Evolutionary conservation across 2,797 vertebrate genomes (phyloP), one percentile per base, ranked within the genome.

Genomic region (Remorina albescens): DNA sequence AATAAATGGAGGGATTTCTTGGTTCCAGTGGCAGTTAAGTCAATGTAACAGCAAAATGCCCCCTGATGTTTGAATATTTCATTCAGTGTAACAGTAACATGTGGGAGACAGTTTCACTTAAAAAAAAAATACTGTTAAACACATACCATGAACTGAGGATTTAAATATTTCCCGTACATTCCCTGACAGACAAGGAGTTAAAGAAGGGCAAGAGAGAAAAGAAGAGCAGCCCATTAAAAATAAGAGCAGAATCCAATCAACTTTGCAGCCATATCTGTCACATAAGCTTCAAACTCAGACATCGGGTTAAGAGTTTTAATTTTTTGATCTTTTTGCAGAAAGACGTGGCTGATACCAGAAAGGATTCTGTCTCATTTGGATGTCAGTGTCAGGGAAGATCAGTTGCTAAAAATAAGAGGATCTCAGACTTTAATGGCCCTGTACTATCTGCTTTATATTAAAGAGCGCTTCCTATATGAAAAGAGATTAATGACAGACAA

Each of bases 361-460:
- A 60, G 39, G 57, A 72, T 83, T 83, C 47, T 78, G 50, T 56
- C 47, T 79, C 32, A 21, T 80, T 80, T 83, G 16, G 61, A 55
- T 62, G 47, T 13, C 1, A 42, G 50, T 60, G 61, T 78, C 37
- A 23, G 63, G 56, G 37, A 78, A 82, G 74, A 80, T 80, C 80
- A 82, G 56, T 73, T 53, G 62, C 68, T 67, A 28, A 83, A 74
- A 85, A 78, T 83, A 85, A 85, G 74, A 63, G 66, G 61, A 78
- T 77, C 65, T 87, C 60, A 71, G 68, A 68, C 72, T 56, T 44
- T 2, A 19, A 67, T 78, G 74, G 64, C 42, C 39, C 63, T 72
- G 57, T 67, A 26, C 15, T 56, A 30, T 30, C 28, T 58, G 28
- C 25, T 74, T 56, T 21, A 65, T 26, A 21, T 32, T 32, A 46